These are phyloP conservation scores for Centroberyx gerrardi DNA, from an alignment of 2,797 vertebrate species.

Conservation along the genomic window DNA sequence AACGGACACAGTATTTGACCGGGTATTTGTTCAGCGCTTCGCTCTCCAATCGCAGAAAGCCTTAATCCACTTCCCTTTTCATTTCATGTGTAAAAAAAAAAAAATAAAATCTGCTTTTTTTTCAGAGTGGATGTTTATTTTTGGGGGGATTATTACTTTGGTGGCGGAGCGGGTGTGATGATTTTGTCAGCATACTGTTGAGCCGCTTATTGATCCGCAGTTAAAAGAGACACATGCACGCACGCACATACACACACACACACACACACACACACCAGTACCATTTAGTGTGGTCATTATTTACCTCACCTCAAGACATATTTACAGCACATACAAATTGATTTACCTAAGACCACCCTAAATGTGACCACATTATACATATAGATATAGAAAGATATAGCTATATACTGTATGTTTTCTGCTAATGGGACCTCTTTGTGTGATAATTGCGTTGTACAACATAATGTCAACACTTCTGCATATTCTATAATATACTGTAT, in stretches of 20 bases:
- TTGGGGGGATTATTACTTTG: constrained; percentile 15
- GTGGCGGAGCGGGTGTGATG: not conserved
- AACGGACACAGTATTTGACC: constrained; percentile 33
- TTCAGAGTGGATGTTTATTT: constrained; percentile 28
- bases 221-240: not conserved
- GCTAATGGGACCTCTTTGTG: not conserved
- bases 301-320: too few relatives aligned
- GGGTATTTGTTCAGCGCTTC: constrained; percentile 42
- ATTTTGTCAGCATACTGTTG: not conserved
- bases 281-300: too few relatives aligned
- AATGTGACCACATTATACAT: too few relatives aligned
- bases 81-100: constrained; percentile 12
- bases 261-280: too few relatives aligned
- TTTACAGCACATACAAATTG: too few relatives aligned
- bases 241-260: constrained; percentile 5
- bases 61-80: constrained; percentile 51
- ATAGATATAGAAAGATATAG: too few relatives aligned
- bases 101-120: constrained; percentile 9
- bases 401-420: too few relatives aligned
- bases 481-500: too few relatives aligned
- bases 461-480: too few relatives aligned
- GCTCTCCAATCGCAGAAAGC: not conserved
- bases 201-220: too few relatives aligned
- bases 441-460: not conserved
- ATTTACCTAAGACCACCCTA: too few relatives aligned